Evolutionary conservation across 2,888 invertebrate genomes (phyloP).

Genomic region (Leucania comma): DNA sequence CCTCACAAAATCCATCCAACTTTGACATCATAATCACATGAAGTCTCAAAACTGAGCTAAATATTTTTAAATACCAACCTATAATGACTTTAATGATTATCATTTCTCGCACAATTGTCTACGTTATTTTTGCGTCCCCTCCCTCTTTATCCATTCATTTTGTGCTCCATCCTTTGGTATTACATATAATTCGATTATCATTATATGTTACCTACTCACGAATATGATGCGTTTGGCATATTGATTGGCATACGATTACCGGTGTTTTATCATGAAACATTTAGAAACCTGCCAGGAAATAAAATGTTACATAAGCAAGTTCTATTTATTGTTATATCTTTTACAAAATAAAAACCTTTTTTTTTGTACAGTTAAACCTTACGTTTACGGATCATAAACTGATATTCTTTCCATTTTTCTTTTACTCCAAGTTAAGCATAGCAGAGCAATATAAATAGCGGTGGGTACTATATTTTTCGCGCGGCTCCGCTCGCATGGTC

Average conservation of each 20-base stretch:
- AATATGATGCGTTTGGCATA: not conserved
- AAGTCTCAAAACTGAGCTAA: no score
- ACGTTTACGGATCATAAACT: constrained; percentile 56
- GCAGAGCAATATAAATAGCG: constrained; percentile 56
- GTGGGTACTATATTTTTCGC: constrained; percentile 63
- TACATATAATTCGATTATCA: no score
- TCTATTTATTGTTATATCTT: not conserved
- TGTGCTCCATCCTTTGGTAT: no score
- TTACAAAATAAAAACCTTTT: constrained; percentile 34
- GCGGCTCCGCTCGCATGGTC: constrained; percentile 54
- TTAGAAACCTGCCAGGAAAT: not conserved
- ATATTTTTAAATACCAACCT: no score
- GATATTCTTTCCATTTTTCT: constrained; percentile 55
- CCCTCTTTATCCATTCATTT: no score
- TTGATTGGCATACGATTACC: not conserved
- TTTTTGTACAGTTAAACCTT: constrained; percentile 42
- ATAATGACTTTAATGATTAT: no score
- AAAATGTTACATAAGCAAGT: not conserved
- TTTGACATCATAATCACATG: no score
- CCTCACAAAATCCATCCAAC: no score
- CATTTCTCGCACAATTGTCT: no score
- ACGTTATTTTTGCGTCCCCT: no score
- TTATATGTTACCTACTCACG: no score
- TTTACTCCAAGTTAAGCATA: constrained; percentile 58
- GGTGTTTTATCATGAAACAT: not conserved